These are phyloP conservation scores for Hymenochirus boettgeri DNA, from an alignment of 2,113 vertebrate genomes.

Conservation along the genomic window DNA sequence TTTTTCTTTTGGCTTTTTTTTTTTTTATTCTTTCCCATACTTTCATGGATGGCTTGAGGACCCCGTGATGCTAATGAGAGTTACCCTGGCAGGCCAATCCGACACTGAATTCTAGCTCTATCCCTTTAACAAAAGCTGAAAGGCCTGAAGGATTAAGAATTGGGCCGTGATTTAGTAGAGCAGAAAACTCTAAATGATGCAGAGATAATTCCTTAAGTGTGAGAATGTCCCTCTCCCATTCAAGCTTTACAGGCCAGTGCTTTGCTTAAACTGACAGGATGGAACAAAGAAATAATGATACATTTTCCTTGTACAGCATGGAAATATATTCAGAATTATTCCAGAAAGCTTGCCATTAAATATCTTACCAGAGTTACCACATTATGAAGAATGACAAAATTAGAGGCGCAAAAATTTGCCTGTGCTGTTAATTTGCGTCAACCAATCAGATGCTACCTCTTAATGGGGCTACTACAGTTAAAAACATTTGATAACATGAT, in stretches of 20 bases:
- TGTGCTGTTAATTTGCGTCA: too few species aligned
- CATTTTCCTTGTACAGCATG: slow-evolving; percentile 30
- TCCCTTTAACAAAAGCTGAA: slow-evolving; percentile 50
- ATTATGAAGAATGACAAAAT: too few species aligned
- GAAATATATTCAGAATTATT: slow-evolving; percentile 18
- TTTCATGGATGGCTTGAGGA: too few species aligned
- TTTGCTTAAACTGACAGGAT: slow-evolving; percentile 38
- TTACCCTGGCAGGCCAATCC: too few species aligned
- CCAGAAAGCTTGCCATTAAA: not conserved
- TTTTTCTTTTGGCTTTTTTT: too few species aligned
- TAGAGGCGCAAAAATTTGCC: too few species aligned
- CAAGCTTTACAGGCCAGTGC: slow-evolving; percentile 44
- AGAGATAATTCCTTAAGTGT: slow-evolving; percentile 64
- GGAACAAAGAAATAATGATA: slow-evolving; percentile 42
- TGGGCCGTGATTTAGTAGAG: slow-evolving; percentile 56
- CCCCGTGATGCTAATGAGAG: too few species aligned
- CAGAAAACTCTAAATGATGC: slow-evolving; percentile 64
- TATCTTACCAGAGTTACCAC: not conserved
- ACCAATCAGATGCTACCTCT: too few species aligned
- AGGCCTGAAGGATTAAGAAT: slow-evolving; percentile 48
- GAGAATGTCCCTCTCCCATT: slow-evolving; percentile 54
- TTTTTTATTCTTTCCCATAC: too few species aligned
- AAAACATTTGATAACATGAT: too few species aligned
- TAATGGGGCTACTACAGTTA: too few species aligned
- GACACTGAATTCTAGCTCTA: too few species aligned